phyloP scores from a whole-genome alignment of 2,797 vertebrate species.

The Lepidocolaptes lacrymiger region DNA sequence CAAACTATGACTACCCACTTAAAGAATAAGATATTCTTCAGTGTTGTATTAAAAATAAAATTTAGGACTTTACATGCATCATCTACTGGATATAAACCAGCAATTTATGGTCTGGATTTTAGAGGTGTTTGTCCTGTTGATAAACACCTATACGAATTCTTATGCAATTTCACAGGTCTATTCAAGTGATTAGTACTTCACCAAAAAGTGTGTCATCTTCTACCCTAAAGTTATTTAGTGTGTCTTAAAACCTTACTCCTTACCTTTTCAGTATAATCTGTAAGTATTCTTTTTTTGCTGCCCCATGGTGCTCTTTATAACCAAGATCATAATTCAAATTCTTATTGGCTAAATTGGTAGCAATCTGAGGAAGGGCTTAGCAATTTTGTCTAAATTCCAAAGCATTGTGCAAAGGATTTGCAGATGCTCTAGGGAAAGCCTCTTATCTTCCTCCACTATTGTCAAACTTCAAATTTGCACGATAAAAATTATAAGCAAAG shows the following conservation, averaged over 20 bases:
- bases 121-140: background rate
- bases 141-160: background rate
- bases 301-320: slow-evolving; percentile 2
- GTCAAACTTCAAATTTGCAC: slow-evolving; percentile 70
- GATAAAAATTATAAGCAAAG: slow-evolving; percentile 69
- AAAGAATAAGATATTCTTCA: background rate
- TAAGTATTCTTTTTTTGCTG: background rate
- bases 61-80: background rate
- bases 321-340: slow-evolving; percentile 46
- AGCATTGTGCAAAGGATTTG: slow-evolving; percentile 55
- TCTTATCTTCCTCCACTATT: slow-evolving; percentile 65
- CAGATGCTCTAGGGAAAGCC: slow-evolving; percentile 25
- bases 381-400: slow-evolving; percentile 56
- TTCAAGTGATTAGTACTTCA: background rate
- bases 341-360: slow-evolving; percentile 48
- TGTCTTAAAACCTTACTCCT: background rate
- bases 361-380: slow-evolving; percentile 37
- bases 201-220: background rate
- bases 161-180: background rate
- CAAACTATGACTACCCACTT: background rate
- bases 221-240: background rate
- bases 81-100: background rate
- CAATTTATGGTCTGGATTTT: background rate
- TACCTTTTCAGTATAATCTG: background rate
- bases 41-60: background rate